Conservation (phyloP, 2,888 invertebrate species). For the Blastobasis lacticolella region DNA sequence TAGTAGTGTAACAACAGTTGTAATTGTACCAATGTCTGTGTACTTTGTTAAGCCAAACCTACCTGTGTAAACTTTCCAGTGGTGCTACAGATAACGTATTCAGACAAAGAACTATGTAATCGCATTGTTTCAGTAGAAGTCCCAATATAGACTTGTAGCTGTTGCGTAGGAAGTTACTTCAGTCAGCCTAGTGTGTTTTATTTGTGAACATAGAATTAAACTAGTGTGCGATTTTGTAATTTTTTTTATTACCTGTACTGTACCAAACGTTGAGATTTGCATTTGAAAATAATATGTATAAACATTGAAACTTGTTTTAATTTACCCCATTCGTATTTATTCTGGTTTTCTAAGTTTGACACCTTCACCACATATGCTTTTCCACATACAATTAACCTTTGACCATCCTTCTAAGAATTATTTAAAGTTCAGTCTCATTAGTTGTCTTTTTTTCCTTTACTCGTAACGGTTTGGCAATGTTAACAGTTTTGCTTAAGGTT, state of each 20-base stretch:
- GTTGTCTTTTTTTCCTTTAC: background rate
- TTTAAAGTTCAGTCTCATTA: slow-evolving; percentile 30
- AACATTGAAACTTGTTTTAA: slow-evolving; percentile 28
- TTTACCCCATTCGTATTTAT: slow-evolving; percentile 13
- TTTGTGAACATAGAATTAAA: slow-evolving; percentile 29
- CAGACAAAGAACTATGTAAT: slow-evolving; percentile 7
- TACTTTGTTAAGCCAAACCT: background rate
- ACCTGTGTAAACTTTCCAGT: slow-evolving; percentile 6
- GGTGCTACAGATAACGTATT: slow-evolving; percentile 21
- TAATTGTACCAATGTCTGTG: background rate
- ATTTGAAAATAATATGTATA: slow-evolving; percentile 65
- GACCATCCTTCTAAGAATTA: background rate
- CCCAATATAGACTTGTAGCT: too few species aligned
- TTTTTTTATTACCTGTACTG: slow-evolving; percentile 70
- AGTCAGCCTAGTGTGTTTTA: slow-evolving; percentile 47
- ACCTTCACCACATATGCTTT: too few species aligned
- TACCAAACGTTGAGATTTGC: slow-evolving; percentile 69
- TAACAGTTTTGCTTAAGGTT: too few species aligned
- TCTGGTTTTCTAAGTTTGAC: too few species aligned
- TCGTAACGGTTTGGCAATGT: too few species aligned
- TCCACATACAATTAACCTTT: too few species aligned
- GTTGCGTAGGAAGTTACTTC: slow-evolving; percentile 27
- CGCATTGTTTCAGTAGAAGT: slow-evolving; percentile 2
- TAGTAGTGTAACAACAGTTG: background rate
- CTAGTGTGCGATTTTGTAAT: slow-evolving; percentile 65